Percentiles rank a stretch among this genome's conserved stretches.
Conservation (phyloP, 2,888 invertebrate species). For the Tipula unca region DNA sequence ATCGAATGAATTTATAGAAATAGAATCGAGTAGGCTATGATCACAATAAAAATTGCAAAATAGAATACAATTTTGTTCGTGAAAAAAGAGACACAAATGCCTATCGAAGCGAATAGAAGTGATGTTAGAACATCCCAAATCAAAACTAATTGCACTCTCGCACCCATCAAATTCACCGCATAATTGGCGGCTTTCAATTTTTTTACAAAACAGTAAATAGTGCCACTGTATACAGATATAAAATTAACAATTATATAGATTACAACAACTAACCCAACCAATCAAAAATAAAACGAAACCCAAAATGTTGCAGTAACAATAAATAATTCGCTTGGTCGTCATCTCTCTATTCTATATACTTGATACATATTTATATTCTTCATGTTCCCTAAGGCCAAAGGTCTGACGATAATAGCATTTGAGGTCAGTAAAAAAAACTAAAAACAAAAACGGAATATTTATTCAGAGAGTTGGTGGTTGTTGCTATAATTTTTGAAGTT, state of each 20-base stretch:
- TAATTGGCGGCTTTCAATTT: not conserved
- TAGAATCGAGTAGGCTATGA: too few species aligned
- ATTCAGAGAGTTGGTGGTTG: not conserved
- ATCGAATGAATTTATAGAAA: too few species aligned
- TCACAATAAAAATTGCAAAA: too few species aligned
- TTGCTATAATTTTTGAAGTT: constrained; percentile 15
- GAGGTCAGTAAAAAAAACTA: constrained; percentile 19
- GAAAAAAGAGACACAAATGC: too few species aligned
- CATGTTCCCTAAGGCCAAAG: constrained; percentile 20
- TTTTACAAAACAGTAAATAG: not conserved
- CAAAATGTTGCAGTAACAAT: not conserved
- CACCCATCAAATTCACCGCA: not conserved
- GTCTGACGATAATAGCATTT: constrained; percentile 20
- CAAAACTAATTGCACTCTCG: too few species aligned
- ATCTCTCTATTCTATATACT: not conserved
- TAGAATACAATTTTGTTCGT: too few species aligned
- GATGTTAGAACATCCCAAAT: too few species aligned
- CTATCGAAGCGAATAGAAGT: too few species aligned
- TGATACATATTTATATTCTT: not conserved
- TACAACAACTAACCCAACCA: not conserved
- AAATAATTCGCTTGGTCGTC: not conserved
- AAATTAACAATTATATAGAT: not conserved
- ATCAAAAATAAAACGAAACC: not conserved
- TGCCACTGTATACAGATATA: not conserved
- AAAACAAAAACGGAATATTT: not conserved